Evolutionary conservation across 37 sponge, comb jelly and placozoan species (phyloP), one percentile per base, ranked within the genome.

Genomic region (Amphimedon queenslandica): DNA sequence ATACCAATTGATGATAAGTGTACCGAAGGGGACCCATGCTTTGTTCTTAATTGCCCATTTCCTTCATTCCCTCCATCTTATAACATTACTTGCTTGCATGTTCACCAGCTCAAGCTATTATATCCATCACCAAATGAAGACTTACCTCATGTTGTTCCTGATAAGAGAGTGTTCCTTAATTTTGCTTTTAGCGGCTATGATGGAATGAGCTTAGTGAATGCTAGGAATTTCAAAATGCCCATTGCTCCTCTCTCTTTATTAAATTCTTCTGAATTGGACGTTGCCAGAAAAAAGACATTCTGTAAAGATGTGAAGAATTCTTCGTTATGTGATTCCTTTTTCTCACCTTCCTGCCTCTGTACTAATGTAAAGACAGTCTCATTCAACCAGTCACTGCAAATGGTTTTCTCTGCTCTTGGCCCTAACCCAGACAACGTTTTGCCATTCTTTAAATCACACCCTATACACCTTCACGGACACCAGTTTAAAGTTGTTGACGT

Each of bases 401-500:
- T 60, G 5, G 61, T 60, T 11, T 60, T 60, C 21, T 25, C 61
- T n/a, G 61, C 61, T n/a, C 24, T 60, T n/a, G 61, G 61, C 5
- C 61, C 61, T 6, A n/a, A 60, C 21, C 21, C 28, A n/a, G 27
- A 25, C 21, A n/a, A 60, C 23, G 51, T 33, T 64, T 64, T 1
- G 34, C 43, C 0, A 4, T 58, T 8, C 4, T 8, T 13, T 2
- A 36, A 57, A n/a, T 34, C 80, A n/a, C 92, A 92, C 57, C 87
- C 92, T 0, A 64, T 87, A 32, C 92, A 92, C 53, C 55, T 92
- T 18, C 92, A 92, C 67, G 92, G 92, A 0, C 92, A 92, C 58
- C 42, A 58, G n/a, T 87, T 92, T 70, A 73, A 83, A 20, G 87
- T 92, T 0, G 80, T 79, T 0, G 67, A 40, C 0, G 66, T 87